Evolutionary conservation across 2,888 invertebrate species (phyloP), one percentile per base, ranked within the genome.

Genomic region (Eucriotettix oculatus): DNA sequence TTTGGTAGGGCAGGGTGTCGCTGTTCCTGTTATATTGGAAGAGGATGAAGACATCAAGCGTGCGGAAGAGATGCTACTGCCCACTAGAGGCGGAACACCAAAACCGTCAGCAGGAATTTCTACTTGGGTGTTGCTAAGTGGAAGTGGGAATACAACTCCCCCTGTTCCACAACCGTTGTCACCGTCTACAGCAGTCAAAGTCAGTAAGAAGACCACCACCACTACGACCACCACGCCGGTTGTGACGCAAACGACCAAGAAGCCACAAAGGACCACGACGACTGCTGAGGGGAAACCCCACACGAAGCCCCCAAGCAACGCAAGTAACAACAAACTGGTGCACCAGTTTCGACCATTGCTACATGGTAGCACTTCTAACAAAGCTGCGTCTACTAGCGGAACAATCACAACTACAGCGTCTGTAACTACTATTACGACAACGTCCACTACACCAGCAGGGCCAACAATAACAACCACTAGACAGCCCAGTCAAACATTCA

Each of bases 41-140:
- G 83, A 84, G 63, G 64, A 66, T 14, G 66, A 66, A 1, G 48
- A 48, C 48, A n/a, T 14, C 14, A 12, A 55, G 41, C 5, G 14
- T 5, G 41, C n/a, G n/a, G 55, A 29, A 14, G 41, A 55, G 42
- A 41, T 55, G 9, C 55, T 55, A 0, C n/a, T 41, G 7, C 55
- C 42, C 14, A 52, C 41, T 40, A 11, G 40, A 58, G n/a, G 41
- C 52, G 17, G 52, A 77, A 56, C 48, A n/a, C 48, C 48, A 12
- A 48, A 12, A 48, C 48, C 48, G 9, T 5, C 29, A 5, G 29
- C 81, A 68, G 86, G 86, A 1, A 77, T 87, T 63, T 87, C 87
- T 0, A 87, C 88, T 0, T 88, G 87, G 88, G 83, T 87, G 62
- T 74, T 87, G 16, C 70, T 88, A 16, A 86, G 84, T 52, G 78